phyloP scores from a whole-genome alignment of 2,797 vertebrate genomes.

The Gymnodraco acuticeps region DNA sequence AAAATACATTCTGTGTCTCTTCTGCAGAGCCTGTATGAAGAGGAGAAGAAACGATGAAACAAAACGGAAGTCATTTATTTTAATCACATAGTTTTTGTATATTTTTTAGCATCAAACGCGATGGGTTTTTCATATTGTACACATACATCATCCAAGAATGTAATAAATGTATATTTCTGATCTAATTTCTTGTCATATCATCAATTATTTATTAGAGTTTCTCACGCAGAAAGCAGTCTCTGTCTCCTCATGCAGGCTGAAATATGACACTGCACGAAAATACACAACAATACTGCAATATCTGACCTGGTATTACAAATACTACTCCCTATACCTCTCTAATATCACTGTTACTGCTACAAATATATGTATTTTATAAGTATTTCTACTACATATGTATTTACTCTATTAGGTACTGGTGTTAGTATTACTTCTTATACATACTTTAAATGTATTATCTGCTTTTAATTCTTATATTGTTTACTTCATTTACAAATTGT shows the following conservation, averaged over 20 bases:
- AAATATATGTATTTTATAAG: neutral
- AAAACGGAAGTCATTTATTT: too few species aligned
- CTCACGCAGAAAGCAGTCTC: neutral
- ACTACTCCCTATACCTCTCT: neutral
- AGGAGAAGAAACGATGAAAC: neutral
- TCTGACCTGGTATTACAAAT: neutral
- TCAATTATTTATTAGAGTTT: too few species aligned
- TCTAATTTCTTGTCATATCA: neutral
- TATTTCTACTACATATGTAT: neutral
- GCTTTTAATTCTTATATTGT: too few species aligned
- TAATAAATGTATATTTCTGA: neutral
- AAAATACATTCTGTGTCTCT: neutral
- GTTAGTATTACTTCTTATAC: neutral
- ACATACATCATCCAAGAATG: too few species aligned
- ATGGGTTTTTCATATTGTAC: too few species aligned
- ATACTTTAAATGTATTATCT: neutral
- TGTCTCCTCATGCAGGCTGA: conserved; percentile 51
- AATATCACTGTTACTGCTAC: neutral
- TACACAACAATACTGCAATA: conserved; percentile 1
- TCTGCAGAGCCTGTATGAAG: conserved; percentile 26
- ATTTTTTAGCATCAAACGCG: too few species aligned
- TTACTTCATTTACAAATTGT: too few species aligned
- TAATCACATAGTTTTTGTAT: neutral
- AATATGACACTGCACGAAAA: neutral
- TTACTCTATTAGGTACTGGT: neutral